A percentile compares a stretch with the other conserved stretches of the same genome.
Conservation (phyloP, 2,888 invertebrate genomes). For the Selenia dentaria region DNA sequence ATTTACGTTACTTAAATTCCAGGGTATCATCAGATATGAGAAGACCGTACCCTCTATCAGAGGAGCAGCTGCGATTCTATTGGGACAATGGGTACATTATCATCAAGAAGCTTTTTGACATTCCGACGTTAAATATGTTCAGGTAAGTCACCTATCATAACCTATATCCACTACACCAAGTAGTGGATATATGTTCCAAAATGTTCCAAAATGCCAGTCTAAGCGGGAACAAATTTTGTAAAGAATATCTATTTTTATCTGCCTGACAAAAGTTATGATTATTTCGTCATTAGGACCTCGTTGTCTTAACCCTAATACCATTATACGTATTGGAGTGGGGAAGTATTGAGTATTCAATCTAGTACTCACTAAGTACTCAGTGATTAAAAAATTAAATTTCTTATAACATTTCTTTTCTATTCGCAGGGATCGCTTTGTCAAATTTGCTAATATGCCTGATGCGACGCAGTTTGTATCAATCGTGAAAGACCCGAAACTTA, state of each 20-base stretch:
- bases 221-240: no score
- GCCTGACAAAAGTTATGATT: no score
- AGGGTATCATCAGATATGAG: constrained; percentile 46
- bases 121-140: constrained; percentile 87
- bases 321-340: no score
- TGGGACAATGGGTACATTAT: constrained; percentile 92
- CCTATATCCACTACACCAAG: not conserved
- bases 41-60: constrained; percentile 65
- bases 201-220: no score
- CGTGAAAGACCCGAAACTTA: constrained; percentile 88
- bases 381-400: no score
- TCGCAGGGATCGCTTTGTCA: constrained; percentile 87
- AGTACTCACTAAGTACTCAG: no score
- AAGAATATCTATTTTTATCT: no score
- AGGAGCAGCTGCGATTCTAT: constrained; percentile 88
- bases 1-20: no score
- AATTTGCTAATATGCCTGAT: constrained; percentile 86
- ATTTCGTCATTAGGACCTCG: no score
- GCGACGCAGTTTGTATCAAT: constrained; percentile 76
- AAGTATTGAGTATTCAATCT: no score
- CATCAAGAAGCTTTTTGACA: constrained; percentile 87
- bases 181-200: no score
- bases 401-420: not conserved
- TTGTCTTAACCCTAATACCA: no score
- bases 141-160: constrained; percentile 78